Percentiles rank a stretch among this genome's conserved stretches.
Evolutionary conservation across 2,888 invertebrate species (phyloP).

Genomic region (Hoplodrina ambigua): DNA sequence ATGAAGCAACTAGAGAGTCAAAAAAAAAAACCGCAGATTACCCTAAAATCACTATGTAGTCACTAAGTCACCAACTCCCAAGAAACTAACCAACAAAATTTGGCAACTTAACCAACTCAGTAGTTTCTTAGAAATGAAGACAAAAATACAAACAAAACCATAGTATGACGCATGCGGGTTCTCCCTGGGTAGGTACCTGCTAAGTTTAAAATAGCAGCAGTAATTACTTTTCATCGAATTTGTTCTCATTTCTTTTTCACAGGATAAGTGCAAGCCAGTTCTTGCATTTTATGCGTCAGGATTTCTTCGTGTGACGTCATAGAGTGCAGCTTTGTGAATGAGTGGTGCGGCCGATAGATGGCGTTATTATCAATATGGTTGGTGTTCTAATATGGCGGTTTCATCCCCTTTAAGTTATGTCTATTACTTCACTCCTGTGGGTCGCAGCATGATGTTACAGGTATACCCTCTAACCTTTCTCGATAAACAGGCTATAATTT

Average conservation of each 20-base stretch:
- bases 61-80: constrained; percentile 4
- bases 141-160: constrained; percentile 17
- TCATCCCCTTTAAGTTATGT: too few species aligned
- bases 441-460: too few species aligned
- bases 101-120: constrained; percentile 5
- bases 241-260: constrained; percentile 14
- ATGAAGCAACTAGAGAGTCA: constrained; percentile 7
- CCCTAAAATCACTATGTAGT: not conserved
- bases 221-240: not conserved
- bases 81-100: constrained; percentile 13
- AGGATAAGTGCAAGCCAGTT: not conserved
- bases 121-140: constrained; percentile 28
- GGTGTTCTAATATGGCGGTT: too few species aligned
- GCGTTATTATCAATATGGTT: not conserved
- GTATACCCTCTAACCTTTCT: too few species aligned
- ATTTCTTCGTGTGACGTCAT: not conserved
- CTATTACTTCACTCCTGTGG: too few species aligned
- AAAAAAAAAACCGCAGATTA: not conserved
- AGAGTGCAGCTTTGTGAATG: not conserved
- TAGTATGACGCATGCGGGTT: constrained; percentile 36
- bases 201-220: not conserved
- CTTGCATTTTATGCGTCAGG: constrained; percentile 1
- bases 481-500: too few species aligned
- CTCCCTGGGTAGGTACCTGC: not conserved
- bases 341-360: constrained; percentile 23